phyloP scores from a whole-genome alignment of 1,140 invertebrate genomes.

The Drosophila carrolli region DNA sequence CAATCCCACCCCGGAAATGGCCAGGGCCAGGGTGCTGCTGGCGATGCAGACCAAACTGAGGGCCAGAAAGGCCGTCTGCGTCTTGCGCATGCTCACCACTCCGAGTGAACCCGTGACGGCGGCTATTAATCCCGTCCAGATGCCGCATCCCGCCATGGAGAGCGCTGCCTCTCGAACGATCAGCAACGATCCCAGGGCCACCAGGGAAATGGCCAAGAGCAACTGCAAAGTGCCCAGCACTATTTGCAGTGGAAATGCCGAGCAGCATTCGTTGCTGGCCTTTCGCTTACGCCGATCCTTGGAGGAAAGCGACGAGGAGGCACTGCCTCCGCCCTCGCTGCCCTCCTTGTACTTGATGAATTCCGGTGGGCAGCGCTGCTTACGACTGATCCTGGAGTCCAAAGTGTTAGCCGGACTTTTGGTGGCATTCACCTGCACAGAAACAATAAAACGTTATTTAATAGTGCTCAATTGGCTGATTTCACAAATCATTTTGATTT shows the following conservation, averaged over 20 bases:
- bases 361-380: constrained; percentile 78
- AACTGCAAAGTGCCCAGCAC: constrained; percentile 76
- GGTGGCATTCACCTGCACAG: background rate
- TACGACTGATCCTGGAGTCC: constrained; percentile 81
- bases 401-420: constrained; percentile 62
- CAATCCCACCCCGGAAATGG: constrained; percentile 81
- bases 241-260: constrained; percentile 77
- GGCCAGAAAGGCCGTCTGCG: constrained; percentile 79
- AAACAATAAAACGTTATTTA: background rate
- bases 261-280: constrained; percentile 72
- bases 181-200: constrained; percentile 75
- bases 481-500: too few species aligned
- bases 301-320: constrained; percentile 51
- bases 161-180: constrained; percentile 76
- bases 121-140: constrained; percentile 80
- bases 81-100: constrained; percentile 79
- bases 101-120: constrained; percentile 80
- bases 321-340: constrained; percentile 27
- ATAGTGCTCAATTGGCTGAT: too few species aligned
- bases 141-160: constrained; percentile 78
- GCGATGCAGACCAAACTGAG: constrained; percentile 83
- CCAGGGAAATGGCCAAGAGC: constrained; percentile 73
- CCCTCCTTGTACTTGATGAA: constrained; percentile 76
- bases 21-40: constrained; percentile 78
- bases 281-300: constrained; percentile 55